These are phyloP conservation scores for Mystacides longicornis DNA, from an alignment of 2,888 invertebrate genomes.

Conservation along the genomic window DNA sequence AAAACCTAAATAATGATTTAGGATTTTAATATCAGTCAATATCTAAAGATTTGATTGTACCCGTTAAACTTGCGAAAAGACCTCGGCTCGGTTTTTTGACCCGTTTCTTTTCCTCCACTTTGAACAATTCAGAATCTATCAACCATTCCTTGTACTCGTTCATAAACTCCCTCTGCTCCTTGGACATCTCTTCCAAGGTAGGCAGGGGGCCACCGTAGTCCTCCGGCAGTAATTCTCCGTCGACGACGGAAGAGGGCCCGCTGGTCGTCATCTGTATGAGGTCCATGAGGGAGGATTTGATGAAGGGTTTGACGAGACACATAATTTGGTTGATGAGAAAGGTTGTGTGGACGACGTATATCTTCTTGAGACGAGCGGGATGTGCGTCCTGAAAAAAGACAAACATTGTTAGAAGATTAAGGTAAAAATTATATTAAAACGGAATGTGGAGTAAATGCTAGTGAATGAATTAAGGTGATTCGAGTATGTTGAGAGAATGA, in stretches of 20 bases:
- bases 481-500: too few species aligned
- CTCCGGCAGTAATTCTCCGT: constrained; percentile 40
- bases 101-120: constrained; percentile 45
- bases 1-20: too few species aligned
- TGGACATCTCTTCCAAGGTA: constrained; percentile 47
- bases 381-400: constrained; percentile 52
- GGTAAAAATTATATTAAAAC: too few species aligned
- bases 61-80: constrained; percentile 46
- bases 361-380: constrained; percentile 56
- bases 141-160: constrained; percentile 55
- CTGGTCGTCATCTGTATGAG: constrained; percentile 52
- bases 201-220: constrained; percentile 57
- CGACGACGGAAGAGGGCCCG: constrained; percentile 44
- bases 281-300: constrained; percentile 54
- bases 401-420: too few species aligned
- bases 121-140: constrained; percentile 51
- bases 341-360: constrained; percentile 59
- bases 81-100: constrained; percentile 45
- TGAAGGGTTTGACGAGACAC: constrained; percentile 57
- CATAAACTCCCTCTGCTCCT: constrained; percentile 49
- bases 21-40: constrained; percentile 41
- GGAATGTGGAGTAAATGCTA: too few species aligned
- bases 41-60: constrained; percentile 44
- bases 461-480: too few species aligned
- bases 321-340: constrained; percentile 62